Evolutionary conservation across 2,888 invertebrate genomes (phyloP), one percentile per base, ranked within the genome.

Genomic region (Thumatha senex): DNA sequence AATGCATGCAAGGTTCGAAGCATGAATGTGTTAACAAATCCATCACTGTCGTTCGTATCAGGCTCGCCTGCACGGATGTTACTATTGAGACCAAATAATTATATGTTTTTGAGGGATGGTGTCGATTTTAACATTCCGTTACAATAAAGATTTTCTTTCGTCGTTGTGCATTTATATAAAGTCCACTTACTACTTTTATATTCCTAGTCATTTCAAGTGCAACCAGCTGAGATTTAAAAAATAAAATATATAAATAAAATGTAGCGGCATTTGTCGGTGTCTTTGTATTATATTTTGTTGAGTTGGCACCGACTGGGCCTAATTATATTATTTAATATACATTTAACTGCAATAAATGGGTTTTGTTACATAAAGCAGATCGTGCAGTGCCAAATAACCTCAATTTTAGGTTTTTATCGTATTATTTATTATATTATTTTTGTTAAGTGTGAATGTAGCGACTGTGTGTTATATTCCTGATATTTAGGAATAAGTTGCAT

Each of bases 331-430:
- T 63, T 67, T 34, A 56, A 59, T 67, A 54, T 61, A 72, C 67
- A 70, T 72, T 78, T 76, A 73, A 67, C 72, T 80, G 83, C 82
- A 83, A 81, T 80, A 80, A 60, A 72, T 63, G 74, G 68, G 76
- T 71, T 78, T 72, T 74, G 73, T 76, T 68, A 68, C 72, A 69
- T 72, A 72, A 72, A 72, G 73, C 79, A 78, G 84, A 84, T 83
- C 86, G 89, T 89, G 84, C 86, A 86, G 92, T 92, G 92, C 92
- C 92, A 92, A 92, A 92, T 89, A 91, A 81, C 88, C 81, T 90
- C 86, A 86, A 80, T 76, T 74, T 78, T 89, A 83, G 82, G 86
- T 86, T 85, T 83, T 84, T 82, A 81, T 83, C 74, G 84, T 87
- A 81, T 86, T 82, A 82, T 82, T 80, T 80, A 78, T 79, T 76